A percentile compares a stretch with the other conserved stretches of the same genome.
phyloP scores from a whole-genome alignment of 2,113 vertebrate species.

The Zosterops borbonicus region DNA sequence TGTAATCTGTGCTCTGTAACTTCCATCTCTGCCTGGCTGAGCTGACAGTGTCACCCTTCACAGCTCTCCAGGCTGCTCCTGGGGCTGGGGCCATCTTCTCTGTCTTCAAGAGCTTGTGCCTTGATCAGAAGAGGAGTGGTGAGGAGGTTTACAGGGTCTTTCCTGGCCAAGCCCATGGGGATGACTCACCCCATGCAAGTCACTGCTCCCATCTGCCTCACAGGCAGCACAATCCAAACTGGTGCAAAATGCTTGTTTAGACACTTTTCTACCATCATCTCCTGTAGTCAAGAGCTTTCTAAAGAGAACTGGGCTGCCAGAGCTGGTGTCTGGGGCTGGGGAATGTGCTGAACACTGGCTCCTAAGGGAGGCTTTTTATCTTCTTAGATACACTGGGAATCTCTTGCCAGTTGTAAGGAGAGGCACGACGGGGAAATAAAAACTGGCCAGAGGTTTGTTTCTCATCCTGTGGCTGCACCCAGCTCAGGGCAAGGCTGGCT shows the following conservation, averaged over 20 bases:
- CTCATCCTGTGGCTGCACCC: constrained; percentile 67
- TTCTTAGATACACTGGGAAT: neutral
- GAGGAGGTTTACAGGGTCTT: neutral
- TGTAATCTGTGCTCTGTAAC: constrained; percentile 24
- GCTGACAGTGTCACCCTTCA: neutral
- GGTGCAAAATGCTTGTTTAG: neutral
- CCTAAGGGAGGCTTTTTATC: accelerated
- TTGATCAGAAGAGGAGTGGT: neutral
- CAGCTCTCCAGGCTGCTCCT: neutral
- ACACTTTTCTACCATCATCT: neutral
- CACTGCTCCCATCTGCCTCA: neutral
- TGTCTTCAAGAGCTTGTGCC: neutral
- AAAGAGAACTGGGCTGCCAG: neutral
- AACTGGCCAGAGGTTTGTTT: constrained; percentile 56
- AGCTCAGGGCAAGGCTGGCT: neutral
- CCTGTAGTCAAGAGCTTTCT: neutral
- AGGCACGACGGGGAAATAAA: neutral
- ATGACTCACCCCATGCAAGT: neutral
- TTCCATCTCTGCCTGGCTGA: constrained; percentile 7
- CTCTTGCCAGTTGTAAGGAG: neutral
- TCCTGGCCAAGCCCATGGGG: neutral
- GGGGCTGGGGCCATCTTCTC: neutral
- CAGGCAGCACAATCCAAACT: neutral
- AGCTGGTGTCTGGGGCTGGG: neutral
- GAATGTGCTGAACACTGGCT: accelerated